A percentile compares a stretch with the other conserved stretches of the same genome.
Evolutionary conservation across 2,113 vertebrate genomes (phyloP).

Genomic region (Seriola quinqueradiata): DNA sequence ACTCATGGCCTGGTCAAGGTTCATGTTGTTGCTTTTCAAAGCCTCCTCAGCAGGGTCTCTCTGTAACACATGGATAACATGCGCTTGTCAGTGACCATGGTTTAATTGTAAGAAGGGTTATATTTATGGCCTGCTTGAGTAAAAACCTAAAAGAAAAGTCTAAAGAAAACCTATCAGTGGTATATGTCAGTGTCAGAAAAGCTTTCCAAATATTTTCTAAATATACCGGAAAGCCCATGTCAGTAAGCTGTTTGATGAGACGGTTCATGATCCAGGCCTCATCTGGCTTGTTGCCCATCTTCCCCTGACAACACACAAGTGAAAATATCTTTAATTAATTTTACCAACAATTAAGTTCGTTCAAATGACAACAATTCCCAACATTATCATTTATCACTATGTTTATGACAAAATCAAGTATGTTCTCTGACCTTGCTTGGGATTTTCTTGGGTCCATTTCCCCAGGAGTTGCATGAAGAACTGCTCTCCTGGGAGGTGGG

Average conservation of each 20-base stretch:
- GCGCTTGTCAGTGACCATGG: not conserved
- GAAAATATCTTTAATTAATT: constrained; percentile 2
- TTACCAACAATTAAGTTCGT: not conserved
- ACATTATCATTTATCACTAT: not conserved
- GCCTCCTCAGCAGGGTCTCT: constrained; percentile 99
- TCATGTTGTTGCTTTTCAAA: constrained; percentile 98
- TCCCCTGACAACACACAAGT: constrained; percentile 83
- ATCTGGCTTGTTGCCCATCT: constrained; percentile 93
- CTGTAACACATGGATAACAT: constrained; percentile 77
- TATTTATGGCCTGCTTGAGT: not conserved
- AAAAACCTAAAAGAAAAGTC: not conserved
- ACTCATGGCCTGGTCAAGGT: constrained; percentile 99
- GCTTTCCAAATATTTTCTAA: not conserved
- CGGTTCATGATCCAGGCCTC: constrained; percentile 97
- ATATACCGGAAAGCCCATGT: constrained; percentile 98
- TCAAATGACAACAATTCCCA: not conserved
- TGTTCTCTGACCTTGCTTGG: constrained; percentile 89
- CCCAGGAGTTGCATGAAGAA: constrained; percentile 96
- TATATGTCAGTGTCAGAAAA: not conserved
- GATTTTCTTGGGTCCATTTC: constrained; percentile 92
- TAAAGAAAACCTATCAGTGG: not conserved
- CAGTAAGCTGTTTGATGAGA: constrained; percentile 97
- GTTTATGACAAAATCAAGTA: not conserved
- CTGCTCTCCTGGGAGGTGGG: constrained; percentile 93
- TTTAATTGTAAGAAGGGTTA: not conserved